Evolutionary conservation across 2,797 vertebrate genomes (phyloP), one percentile per base, ranked within the genome.

Genomic region (Loris lydekkerianus): DNA sequence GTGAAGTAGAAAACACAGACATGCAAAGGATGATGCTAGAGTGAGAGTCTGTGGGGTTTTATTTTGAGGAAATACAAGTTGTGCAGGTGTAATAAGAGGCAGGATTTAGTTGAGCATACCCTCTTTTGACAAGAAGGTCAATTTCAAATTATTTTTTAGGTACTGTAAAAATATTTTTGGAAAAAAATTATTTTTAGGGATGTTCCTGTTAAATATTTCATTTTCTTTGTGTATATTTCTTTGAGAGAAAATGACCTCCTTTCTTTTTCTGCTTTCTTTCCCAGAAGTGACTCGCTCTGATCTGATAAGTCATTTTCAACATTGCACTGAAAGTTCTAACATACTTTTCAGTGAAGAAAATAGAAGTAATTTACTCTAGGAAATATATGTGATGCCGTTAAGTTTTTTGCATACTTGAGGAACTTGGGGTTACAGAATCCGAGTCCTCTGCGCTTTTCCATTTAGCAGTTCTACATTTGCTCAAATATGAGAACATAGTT

Each of bases 261-360:
- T 96, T 96, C 78, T 77, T 25, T 93, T 95, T 92, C 92, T 96
- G 86, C 75, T 89, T 82, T 88, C 72, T 89, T 91, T 96, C 86
- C 73, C 95, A 77, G 81, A 93, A 94, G 67, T 93, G 91, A 91
- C 75, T 82, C 69, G 46, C 72, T 89, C 27, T 65, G 49, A 94
- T 93, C 84, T 60, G 72, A 91, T 83, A 81, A 77, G 65, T 91
- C 37, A 43, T 70, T 94, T 93, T 93, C 86, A 91, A 46, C n/a
- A 56, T 77, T 84, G n/a, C 53, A 60, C 80, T 89, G 72, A 72
- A 89, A 94, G 90, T 94, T 93, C 87, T 96, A 86, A 92, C 83
- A 91, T 67, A 76, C 61, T 95, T 95, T 95, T 25, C 58, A 89
- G 75, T 34, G 61, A 95, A 93, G 58, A 83, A 92, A 92, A 93